phyloP scores from a whole-genome alignment of 1,140 invertebrate genomes.

The Dolichoris vasculosae region DNA sequence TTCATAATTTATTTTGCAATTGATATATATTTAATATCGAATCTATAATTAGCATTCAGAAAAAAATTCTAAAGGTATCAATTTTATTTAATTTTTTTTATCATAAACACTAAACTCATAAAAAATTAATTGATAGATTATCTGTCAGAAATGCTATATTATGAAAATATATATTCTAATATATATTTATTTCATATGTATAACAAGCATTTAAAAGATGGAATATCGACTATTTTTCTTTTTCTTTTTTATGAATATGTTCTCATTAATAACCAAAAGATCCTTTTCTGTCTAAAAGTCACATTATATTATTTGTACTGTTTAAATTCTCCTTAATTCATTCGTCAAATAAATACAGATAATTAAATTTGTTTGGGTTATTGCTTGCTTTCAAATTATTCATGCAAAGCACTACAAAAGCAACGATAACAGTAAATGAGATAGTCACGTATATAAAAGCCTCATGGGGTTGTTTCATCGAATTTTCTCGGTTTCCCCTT shows the following conservation, averaged over 20 bases:
- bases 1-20: no score
- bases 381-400: background rate
- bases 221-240: background rate
- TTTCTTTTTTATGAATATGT: background rate
- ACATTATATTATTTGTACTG: background rate
- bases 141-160: no score
- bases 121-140: no score
- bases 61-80: no score
- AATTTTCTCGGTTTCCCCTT: background rate
- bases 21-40: no score
- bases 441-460: background rate
- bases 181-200: no score
- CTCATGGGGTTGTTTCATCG: background rate
- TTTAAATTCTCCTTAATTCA: background rate
- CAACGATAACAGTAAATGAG: background rate
- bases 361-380: background rate
- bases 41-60: no score
- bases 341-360: background rate
- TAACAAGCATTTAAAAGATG: no score
- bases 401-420: background rate
- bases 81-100: no score
- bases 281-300: background rate
- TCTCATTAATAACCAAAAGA: background rate
- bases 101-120: no score
- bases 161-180: no score